phyloP scores from a whole-genome alignment of 2,888 invertebrate genomes.

The Tinea trinotella region DNA sequence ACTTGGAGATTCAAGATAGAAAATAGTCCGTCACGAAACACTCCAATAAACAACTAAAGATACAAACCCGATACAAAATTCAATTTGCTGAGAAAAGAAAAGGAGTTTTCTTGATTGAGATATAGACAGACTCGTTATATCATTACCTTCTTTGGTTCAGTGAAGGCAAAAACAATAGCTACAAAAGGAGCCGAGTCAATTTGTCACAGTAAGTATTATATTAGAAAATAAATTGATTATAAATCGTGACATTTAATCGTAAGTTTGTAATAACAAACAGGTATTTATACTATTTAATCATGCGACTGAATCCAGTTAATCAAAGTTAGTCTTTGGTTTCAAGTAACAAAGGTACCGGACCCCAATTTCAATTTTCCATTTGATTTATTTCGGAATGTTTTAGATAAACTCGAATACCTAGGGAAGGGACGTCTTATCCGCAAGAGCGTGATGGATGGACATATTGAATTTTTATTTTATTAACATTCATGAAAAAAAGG shows the following conservation, averaged over 20 bases:
- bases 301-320: slow-evolving; percentile 38
- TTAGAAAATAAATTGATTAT: not conserved
- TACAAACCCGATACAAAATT: slow-evolving; percentile 4
- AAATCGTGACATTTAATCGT: not conserved
- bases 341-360: slow-evolving; percentile 26
- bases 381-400: slow-evolving; percentile 45
- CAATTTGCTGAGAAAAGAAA: slow-evolving; percentile 12
- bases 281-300: slow-evolving; percentile 40
- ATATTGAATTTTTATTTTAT: not conserved
- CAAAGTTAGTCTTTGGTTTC: slow-evolving; percentile 44
- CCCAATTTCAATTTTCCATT: slow-evolving; percentile 59
- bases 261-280: slow-evolving; percentile 20
- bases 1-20: not conserved
- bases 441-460: not conserved
- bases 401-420: slow-evolving; percentile 7
- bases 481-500: not conserved
- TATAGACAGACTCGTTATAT: slow-evolving; percentile 9
- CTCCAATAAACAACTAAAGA: not conserved
- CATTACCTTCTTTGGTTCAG: slow-evolving; percentile 12
- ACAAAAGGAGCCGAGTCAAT: slow-evolving; percentile 1
- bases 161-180: slow-evolving; percentile 7
- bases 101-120: slow-evolving; percentile 8
- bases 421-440: slow-evolving; percentile 4
- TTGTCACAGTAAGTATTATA: not conserved
- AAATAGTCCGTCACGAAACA: not conserved